Conservation (phyloP, 2,113 vertebrate genomes). For the Arenaria interpres region DNA sequence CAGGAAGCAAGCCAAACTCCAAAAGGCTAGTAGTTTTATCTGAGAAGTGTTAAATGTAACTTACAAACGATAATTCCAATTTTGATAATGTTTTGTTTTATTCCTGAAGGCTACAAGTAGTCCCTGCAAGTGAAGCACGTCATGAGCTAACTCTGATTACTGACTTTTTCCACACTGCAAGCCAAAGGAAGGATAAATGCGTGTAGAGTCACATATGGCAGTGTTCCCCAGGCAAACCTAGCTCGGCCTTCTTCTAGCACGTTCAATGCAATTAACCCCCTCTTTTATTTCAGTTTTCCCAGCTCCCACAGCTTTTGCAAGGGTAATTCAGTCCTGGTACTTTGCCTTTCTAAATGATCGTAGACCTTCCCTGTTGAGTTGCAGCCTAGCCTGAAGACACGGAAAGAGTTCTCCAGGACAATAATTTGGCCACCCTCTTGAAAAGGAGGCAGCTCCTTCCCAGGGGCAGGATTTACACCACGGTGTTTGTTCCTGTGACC, state of each 20-base stretch:
- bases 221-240: constrained; percentile 7
- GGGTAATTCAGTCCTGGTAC: neutral
- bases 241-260: neutral
- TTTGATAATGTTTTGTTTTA: neutral
- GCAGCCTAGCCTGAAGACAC: neutral
- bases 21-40: neutral
- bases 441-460: neutral
- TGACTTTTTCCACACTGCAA: constrained; percentile 20
- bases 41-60: neutral
- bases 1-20: neutral
- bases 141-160: neutral
- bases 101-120: neutral
- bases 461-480: neutral
- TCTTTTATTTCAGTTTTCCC: neutral
- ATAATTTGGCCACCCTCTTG: neutral
- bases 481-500: neutral
- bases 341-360: neutral
- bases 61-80: neutral
- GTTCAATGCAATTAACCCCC: neutral
- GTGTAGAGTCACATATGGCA: constrained; percentile 15
- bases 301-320: neutral
- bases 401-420: neutral
- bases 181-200: constrained; percentile 42
- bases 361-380: neutral
- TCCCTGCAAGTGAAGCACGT: neutral